These are phyloP conservation scores for Caenorhabditis sp. DNA, from an alignment of 2,888 invertebrate genomes.

Conservation along the genomic window DNA sequence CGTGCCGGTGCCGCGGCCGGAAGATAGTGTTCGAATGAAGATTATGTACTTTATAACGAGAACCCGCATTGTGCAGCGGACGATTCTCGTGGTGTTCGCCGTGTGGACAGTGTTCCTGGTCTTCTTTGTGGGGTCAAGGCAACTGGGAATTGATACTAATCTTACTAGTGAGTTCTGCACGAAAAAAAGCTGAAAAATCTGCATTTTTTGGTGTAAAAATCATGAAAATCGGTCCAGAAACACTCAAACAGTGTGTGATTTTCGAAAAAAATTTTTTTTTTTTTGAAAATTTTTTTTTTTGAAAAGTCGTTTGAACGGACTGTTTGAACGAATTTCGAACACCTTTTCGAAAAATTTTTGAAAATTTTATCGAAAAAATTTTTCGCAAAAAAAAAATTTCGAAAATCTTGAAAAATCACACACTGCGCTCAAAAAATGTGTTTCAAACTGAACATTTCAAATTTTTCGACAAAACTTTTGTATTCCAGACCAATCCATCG, in stretches of 20 bases:
- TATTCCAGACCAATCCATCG: constrained; percentile 59
- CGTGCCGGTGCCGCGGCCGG: constrained; percentile 35
- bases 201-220: too few species aligned
- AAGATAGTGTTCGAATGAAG: constrained; percentile 71
- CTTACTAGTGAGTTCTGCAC: constrained; percentile 42
- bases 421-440: background rate
- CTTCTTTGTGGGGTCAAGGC: constrained; percentile 77
- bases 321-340: too few species aligned
- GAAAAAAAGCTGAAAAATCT: too few species aligned
- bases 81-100: constrained; percentile 73
- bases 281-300: too few species aligned
- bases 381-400: background rate
- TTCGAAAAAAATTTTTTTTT: too few species aligned
- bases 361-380: background rate
- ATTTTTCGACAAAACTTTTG: background rate
- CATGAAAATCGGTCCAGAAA: too few species aligned
- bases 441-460: background rate
- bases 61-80: constrained; percentile 78
- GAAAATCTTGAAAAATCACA: too few species aligned
- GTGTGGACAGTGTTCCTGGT: constrained; percentile 79
- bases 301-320: too few species aligned
- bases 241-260: too few species aligned
- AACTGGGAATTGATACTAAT: constrained; percentile 49
- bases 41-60: constrained; percentile 79
- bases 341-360: too few species aligned